Base-by-base conservation (phyloP, 2,888 invertebrate species). In the Scelioninae gen. 1 region DNA sequence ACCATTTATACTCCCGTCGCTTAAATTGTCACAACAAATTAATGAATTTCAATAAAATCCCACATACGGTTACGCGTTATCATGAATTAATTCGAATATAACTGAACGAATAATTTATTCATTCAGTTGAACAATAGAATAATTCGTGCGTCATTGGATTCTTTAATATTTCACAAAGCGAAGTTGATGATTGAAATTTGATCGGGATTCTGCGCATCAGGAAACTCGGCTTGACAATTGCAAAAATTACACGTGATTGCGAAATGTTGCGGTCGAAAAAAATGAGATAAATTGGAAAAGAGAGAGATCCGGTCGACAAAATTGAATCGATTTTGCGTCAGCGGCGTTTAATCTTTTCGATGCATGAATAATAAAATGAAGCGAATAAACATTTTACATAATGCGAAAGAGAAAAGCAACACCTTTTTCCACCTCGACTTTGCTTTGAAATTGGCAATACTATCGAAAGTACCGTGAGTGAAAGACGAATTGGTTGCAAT, bases 401-500 rank as follows among this genome's bases (percentile, higher is more conserved):
- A 83, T 71, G 75, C 60, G 55, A 79, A 76, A 75, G 76, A 79
- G 82, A 66, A 79, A 75, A 65, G 66, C 56, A 74, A 74, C 78
- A 69, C 63, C 74, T 74, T 78, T 77, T 74, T 66, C 56, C 69
- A 34, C 51, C 49, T 13, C 79, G 79, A 76, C 71, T 71, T 75
- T 76, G 79, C 79, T 77, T 76, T 80, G 72, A 83, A 80, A 83
- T 83, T 83, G 83, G 76, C 83, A 83, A 83, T 83, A 83, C 83
- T 32, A 65, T 83, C 76, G 79, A 79, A 83, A 77, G 83, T 79
- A 80, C 53, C 72, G 80, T 68, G 80, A 83, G 83, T 77, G 80
- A 80, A 83, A 80, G 83, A 80, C 83, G 79, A 83, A 83, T 83
- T 83, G 83, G 79, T 76, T 79, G 83, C 83, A 83, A 83, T 83